Conservation (phyloP, 2,797 vertebrate genomes). For the Dendrocincla tyrannina region DNA sequence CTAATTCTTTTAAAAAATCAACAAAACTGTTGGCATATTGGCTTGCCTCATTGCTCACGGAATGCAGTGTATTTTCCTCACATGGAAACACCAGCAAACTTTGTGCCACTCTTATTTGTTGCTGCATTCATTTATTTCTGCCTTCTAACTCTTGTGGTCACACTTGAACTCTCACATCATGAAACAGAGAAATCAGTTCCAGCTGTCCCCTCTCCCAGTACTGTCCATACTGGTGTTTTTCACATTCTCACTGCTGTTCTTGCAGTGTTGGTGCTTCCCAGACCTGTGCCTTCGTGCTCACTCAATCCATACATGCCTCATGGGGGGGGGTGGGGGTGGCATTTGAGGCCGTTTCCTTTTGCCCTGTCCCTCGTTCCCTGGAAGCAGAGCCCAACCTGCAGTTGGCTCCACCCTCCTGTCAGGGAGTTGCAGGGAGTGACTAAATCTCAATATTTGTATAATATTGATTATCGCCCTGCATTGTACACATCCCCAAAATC, state of each 20-base stretch:
- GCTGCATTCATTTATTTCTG: not conserved
- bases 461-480: fast-evolving
- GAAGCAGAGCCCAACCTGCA: no score
- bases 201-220: not conserved
- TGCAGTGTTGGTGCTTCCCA: fast-evolving
- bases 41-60: not conserved
- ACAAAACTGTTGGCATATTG: not conserved
- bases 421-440: not conserved
- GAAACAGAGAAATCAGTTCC: not conserved
- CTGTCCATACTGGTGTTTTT: fast-evolving
- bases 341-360: not conserved
- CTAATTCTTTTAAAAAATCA: not conserved
- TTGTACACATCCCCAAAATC: not conserved
- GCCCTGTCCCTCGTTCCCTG: no score
- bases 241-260: fast-evolving
- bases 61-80: not conserved
- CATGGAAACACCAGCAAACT: not conserved
- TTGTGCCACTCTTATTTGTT: not conserved
- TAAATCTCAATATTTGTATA: not conserved
- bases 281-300: no score
- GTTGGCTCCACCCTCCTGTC: not conserved
- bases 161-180: not conserved
- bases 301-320: fast-evolving
- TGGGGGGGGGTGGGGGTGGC: not conserved
- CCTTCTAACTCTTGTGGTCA: not conserved